Percentiles rank a stretch among this genome's conserved stretches.
These are phyloP conservation scores for Xanthorhoe designata DNA, from an alignment of 2,888 invertebrate species.

Conservation along the genomic window DNA sequence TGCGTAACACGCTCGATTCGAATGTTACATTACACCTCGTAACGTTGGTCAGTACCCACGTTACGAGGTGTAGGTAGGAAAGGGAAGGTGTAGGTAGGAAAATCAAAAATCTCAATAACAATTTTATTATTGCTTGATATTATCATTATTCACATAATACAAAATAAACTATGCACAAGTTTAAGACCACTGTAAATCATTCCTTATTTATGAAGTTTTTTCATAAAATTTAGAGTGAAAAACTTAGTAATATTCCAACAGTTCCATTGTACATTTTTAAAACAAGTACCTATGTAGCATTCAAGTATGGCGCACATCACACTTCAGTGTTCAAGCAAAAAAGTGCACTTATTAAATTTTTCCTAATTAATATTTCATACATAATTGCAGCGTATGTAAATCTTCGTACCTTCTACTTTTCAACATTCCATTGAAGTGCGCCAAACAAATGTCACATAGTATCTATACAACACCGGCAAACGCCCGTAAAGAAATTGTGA, in stretches of 20 bases:
- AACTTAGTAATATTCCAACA: slow-evolving; percentile 52
- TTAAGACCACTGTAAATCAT: slow-evolving; percentile 75
- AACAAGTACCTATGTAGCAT: background rate
- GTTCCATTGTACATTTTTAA: slow-evolving; percentile 6
- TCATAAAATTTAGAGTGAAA: slow-evolving; percentile 68
- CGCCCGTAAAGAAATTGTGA: slow-evolving; percentile 70
- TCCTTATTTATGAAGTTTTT: slow-evolving; percentile 59
- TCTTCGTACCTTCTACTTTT: background rate
- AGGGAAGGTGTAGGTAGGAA: slow-evolving; percentile 22
- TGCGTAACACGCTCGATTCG: too few species aligned
- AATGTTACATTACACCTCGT: too few species aligned
- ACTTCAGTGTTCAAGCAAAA: too few species aligned
- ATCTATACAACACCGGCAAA: slow-evolving; percentile 53
- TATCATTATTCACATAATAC: slow-evolving; percentile 89
- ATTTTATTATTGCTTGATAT: slow-evolving; percentile 88
- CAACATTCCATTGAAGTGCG: background rate
- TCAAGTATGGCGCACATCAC: slow-evolving; percentile 10
- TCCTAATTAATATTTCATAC: too few species aligned
- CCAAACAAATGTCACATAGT: background rate
- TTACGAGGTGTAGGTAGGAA: too few species aligned
- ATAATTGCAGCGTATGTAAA: too few species aligned
- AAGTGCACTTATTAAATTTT: too few species aligned
- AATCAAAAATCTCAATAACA: slow-evolving; percentile 81
- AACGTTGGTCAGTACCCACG: too few species aligned
- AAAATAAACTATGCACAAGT: slow-evolving; percentile 89